Percentiles rank a stretch among this genome's conserved stretches.
Evolutionary conservation across 1,140 invertebrate species (phyloP).

Genomic region (Papilio dardanus): DNA sequence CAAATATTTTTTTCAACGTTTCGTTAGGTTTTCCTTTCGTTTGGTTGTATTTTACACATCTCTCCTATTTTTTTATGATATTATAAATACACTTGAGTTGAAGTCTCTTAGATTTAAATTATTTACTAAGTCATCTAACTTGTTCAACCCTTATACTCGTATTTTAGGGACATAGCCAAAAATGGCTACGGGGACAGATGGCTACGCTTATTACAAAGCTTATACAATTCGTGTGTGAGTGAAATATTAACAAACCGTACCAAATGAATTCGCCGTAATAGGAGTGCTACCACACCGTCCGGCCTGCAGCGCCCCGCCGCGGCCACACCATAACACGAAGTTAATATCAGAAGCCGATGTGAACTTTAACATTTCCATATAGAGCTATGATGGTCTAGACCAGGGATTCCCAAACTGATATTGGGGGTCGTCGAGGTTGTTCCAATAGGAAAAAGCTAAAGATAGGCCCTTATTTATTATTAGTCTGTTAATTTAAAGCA

Average conservation of each 20-base stretch:
- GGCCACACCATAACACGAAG: slow-evolving; percentile 61
- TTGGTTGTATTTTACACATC: no score
- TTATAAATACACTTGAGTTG: no score
- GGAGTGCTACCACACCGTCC: slow-evolving; percentile 42
- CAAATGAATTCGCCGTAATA: slow-evolving; percentile 43
- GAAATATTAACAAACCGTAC: slow-evolving; percentile 39
- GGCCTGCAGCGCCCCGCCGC: slow-evolving; percentile 63
- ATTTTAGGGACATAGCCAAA: neutral
- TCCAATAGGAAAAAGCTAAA: no score
- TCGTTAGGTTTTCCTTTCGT: no score
- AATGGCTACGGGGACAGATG: slow-evolving; percentile 10
- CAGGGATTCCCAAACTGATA: no score
- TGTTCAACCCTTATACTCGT: neutral
- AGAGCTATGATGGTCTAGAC: slow-evolving; percentile 66
- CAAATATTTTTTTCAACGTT: no score
- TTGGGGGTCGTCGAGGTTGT: no score
- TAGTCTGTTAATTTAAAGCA: no score
- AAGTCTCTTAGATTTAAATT: neutral
- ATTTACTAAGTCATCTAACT: neutral
- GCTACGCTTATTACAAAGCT: neutral
- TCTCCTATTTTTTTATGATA: no score
- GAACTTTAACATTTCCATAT: slow-evolving; percentile 76
- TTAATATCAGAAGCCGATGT: slow-evolving; percentile 72
- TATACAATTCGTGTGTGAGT: slow-evolving; percentile 28
- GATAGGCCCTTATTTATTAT: no score